Conservation (phyloP, 1,140 invertebrate species). For the Delia radicum region DNA sequence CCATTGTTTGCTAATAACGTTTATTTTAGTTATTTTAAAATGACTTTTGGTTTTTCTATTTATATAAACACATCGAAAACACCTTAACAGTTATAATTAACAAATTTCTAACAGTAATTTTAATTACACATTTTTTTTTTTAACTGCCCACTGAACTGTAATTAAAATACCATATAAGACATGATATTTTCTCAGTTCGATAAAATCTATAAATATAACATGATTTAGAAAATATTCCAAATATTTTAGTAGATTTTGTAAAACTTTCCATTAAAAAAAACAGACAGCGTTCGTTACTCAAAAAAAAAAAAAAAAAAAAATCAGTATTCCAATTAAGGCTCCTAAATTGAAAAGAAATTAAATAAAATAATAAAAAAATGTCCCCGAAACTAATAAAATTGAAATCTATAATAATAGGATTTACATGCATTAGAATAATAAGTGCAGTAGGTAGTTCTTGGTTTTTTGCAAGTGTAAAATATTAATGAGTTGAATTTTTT, state of each 20-base stretch:
- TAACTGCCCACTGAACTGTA: background rate
- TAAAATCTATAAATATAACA: background rate
- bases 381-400: background rate
- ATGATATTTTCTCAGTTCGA: background rate
- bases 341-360: background rate
- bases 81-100: background rate
- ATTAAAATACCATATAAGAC: background rate
- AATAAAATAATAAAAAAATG: background rate
- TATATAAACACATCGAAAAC: background rate
- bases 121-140: background rate
- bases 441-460: too few species aligned
- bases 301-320: background rate
- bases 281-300: background rate
- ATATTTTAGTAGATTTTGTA: background rate
- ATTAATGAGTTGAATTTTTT: background rate
- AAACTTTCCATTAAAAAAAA: background rate
- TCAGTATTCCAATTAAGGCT: background rate
- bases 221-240: background rate
- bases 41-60: too few species aligned
- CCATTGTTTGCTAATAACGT: too few species aligned
- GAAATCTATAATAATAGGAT: background rate
- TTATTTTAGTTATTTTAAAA: too few species aligned
- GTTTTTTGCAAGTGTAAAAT: background rate
- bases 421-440: background rate
- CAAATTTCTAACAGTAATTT: background rate